A percentile compares a stretch with the other conserved stretches of the same genome.
phyloP scores from a whole-genome alignment of 2,113 vertebrate genomes.

The Hyperopisus bebe region DNA sequence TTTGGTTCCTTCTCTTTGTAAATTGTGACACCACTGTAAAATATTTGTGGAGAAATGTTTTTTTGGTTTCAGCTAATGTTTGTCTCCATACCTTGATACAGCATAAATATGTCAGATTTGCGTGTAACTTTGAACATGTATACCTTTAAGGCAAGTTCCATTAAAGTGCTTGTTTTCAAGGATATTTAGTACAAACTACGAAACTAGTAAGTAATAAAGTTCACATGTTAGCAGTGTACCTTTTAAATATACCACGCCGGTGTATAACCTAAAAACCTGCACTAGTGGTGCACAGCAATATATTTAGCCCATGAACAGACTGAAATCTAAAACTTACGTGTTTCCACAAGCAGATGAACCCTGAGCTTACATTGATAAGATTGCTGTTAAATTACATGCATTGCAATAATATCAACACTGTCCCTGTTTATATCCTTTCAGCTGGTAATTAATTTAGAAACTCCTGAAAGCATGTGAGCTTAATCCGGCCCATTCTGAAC shows the following conservation, averaged over 20 bases:
- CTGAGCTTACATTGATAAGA: neutral
- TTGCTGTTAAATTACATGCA: neutral
- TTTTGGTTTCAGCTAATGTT: neutral
- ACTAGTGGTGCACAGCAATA: neutral
- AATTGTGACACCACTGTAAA: neutral
- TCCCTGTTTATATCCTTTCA: neutral
- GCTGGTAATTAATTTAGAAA: neutral
- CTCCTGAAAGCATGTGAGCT: neutral
- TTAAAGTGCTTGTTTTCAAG: neutral
- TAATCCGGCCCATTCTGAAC: neutral
- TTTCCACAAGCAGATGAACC: slow-evolving; percentile 1
- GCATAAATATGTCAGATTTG: neutral
- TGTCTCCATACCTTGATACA: neutral
- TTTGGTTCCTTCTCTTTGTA: neutral
- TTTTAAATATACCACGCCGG: neutral
- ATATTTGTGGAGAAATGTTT: neutral
- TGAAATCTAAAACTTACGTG: neutral
- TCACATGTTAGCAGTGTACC: neutral
- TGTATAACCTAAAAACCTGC: neutral
- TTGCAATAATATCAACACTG: neutral
- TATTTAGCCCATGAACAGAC: neutral
- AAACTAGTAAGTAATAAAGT: neutral
- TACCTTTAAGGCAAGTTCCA: neutral
- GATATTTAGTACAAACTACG: neutral
- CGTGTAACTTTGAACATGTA: neutral